phyloP scores from a whole-genome alignment of 1,140 invertebrate genomes.

The Daktulosphaira vitifoliae region DNA sequence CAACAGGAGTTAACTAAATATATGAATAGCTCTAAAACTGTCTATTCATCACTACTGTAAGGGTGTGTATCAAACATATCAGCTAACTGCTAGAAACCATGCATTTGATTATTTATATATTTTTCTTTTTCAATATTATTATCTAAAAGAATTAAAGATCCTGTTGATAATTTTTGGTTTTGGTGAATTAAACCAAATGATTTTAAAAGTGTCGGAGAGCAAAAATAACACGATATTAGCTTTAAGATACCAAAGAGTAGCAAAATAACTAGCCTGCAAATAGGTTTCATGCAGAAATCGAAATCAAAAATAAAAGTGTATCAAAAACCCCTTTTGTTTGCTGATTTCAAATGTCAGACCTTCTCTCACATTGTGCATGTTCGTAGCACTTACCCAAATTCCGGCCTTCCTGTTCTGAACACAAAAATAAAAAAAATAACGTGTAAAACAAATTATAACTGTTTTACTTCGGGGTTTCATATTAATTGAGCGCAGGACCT shows the following conservation, averaged over 20 bases:
- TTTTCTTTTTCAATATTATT: background rate
- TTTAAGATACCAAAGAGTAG: constrained; percentile 16
- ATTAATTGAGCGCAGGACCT: constrained; percentile 26
- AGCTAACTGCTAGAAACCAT: constrained; percentile 30
- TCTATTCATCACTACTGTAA: constrained; percentile 11
- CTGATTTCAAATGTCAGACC: constrained; percentile 26
- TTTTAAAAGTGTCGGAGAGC: background rate
- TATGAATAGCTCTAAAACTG: constrained; percentile 3
- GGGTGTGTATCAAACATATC: constrained; percentile 23
- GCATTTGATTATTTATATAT: background rate
- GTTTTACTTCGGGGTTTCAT: background rate
- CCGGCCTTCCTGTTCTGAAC: constrained; percentile 33
- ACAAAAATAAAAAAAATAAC: constrained; percentile 33
- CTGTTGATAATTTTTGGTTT: constrained; percentile 10
- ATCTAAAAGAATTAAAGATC: constrained; percentile 28
- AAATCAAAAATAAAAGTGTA: constrained; percentile 27
- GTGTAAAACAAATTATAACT: constrained; percentile 23
- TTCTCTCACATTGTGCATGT: constrained; percentile 30
- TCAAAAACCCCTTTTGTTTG: constrained; percentile 20
- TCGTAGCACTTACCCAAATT: constrained; percentile 28
- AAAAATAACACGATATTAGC: background rate
- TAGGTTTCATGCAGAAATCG: constrained; percentile 31
- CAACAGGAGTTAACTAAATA: constrained; percentile 8
- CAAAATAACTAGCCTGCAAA: constrained; percentile 12
- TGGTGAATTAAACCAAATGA: constrained; percentile 17